phyloP scores from a whole-genome alignment of 2,113 vertebrate genomes.

The Pseudorectes ferrugineus region DNA sequence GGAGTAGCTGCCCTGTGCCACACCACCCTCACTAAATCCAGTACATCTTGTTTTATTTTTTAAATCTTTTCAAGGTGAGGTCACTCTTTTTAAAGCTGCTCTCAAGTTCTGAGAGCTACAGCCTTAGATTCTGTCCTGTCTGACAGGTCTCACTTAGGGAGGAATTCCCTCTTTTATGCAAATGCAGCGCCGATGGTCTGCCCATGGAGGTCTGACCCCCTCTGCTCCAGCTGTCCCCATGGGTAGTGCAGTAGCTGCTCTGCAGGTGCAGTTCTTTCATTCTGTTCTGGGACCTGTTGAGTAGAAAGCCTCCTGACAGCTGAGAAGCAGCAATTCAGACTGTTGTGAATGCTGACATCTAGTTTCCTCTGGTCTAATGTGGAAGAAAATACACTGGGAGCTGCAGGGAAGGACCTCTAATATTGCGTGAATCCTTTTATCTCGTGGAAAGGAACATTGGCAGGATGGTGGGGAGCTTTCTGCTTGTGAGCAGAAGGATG shows the following conservation, averaged over 20 bases:
- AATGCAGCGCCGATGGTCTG: not conserved
- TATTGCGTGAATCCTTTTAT: not conserved
- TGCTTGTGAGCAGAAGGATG: not conserved
- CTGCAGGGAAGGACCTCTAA: not conserved
- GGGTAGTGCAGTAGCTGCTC: not conserved
- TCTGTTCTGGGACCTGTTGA: not conserved
- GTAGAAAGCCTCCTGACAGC: not conserved
- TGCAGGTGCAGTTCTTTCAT: not conserved
- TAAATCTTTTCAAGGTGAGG: not conserved
- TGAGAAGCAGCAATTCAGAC: not conserved
- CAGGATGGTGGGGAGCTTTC: not conserved
- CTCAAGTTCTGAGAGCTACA: not conserved
- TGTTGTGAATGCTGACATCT: not conserved
- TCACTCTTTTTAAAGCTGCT: not conserved
- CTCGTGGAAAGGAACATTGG: rapidly evolving
- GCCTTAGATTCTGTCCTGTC: not conserved
- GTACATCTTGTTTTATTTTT: not conserved
- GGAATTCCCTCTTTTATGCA: not conserved
- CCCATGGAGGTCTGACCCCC: not conserved
- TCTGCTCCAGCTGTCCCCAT: not conserved
- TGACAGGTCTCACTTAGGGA: not conserved
- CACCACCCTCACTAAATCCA: not conserved
- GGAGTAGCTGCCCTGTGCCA: not conserved
- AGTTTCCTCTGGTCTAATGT: not conserved
- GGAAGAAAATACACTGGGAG: not conserved